These are phyloP conservation scores for Scopus umbretta DNA, from an alignment of 2,113 vertebrate species.

Conservation along the genomic window DNA sequence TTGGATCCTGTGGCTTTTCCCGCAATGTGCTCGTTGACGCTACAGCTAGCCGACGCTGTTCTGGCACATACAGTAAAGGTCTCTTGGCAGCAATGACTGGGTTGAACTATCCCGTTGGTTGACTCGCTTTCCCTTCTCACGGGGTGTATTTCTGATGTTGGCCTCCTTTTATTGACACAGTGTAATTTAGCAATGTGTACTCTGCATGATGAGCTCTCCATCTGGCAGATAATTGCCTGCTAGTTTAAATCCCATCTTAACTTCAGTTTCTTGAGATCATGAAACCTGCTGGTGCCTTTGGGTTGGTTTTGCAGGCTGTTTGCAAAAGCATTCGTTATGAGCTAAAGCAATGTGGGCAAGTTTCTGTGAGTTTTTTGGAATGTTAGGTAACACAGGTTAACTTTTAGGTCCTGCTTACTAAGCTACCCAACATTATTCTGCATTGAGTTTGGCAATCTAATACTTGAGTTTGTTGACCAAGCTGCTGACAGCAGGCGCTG, in stretches of 20 bases:
- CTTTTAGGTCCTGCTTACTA: neutral
- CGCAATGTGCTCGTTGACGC: neutral
- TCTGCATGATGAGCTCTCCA: neutral
- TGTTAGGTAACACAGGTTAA: neutral
- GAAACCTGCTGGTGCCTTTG: constrained; percentile 3
- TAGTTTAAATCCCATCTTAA: constrained; percentile 32
- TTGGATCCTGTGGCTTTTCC: neutral
- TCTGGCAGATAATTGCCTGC: constrained; percentile 35
- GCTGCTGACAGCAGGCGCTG: neutral
- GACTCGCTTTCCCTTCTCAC: neutral
- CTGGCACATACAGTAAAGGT: neutral
- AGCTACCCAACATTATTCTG: neutral
- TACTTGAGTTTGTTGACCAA: neutral
- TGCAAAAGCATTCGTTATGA: neutral
- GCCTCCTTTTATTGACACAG: neutral
- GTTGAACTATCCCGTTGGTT: neutral
- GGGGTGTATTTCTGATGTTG: neutral
- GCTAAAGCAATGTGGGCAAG: neutral
- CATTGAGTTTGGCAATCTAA: neutral
- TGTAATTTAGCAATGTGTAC: neutral
- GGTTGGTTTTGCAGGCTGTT: neutral
- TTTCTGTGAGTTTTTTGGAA: neutral
- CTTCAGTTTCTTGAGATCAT: neutral
- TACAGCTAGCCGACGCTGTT: neutral
- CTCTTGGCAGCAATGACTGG: neutral